These are phyloP conservation scores for Xerus inauris DNA, from an alignment of 2,113 vertebrate genomes.

Conservation along the genomic window DNA sequence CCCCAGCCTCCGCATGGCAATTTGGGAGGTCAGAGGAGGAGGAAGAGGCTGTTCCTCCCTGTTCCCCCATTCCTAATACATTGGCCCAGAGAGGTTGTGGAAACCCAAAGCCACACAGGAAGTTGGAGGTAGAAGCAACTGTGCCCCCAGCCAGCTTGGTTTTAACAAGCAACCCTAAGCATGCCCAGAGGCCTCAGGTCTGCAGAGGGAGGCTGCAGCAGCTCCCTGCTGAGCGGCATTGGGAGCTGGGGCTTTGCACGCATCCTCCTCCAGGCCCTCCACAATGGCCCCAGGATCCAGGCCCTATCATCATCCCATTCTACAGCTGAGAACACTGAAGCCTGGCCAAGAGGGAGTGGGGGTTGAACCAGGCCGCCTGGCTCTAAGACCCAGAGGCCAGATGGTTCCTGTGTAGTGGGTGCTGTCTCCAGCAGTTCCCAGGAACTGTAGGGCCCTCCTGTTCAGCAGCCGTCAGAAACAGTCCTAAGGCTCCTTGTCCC, in stretches of 20 bases:
- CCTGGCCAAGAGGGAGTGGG: too few species aligned
- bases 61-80: not conserved
- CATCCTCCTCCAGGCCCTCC: not conserved
- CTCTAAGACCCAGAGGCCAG: not conserved
- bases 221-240: not conserved
- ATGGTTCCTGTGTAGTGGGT: fast-evolving
- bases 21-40: not conserved
- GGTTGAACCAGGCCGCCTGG: not conserved
- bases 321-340: not conserved
- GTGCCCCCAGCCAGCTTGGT: not conserved
- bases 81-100: not conserved
- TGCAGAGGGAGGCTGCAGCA: not conserved
- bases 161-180: not conserved
- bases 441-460: not conserved
- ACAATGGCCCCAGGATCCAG: not conserved
- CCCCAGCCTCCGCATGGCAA: too few species aligned
- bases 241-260: not conserved
- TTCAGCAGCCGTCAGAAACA: not conserved
- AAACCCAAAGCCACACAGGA: not conserved
- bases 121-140: not conserved
- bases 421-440: not conserved
- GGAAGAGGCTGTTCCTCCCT: not conserved
- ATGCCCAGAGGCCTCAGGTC: not conserved
- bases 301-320: not conserved
- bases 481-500: not conserved